These are phyloP conservation scores for Artemia franciscana DNA, from an alignment of 1,140 invertebrate genomes.

Conservation along the genomic window DNA sequence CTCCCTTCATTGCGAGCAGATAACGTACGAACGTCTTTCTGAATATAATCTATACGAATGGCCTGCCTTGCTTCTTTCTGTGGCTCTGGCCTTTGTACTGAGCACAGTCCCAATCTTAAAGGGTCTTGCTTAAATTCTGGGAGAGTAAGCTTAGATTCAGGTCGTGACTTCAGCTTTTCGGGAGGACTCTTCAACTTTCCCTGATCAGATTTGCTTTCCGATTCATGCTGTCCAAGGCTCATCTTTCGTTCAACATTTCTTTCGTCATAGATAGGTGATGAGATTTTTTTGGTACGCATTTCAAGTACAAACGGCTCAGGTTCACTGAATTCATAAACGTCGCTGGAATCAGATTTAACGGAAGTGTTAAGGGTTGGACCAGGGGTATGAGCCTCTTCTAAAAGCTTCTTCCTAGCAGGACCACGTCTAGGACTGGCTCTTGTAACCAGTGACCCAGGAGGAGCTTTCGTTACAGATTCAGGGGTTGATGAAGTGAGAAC, in stretches of 20 bases:
- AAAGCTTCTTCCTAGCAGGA: neutral
- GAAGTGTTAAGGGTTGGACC: neutral
- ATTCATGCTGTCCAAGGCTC: constrained; percentile 11
- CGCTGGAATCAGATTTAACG: constrained; percentile 21
- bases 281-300: constrained; percentile 24
- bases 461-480: neutral
- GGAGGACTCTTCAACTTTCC: neutral
- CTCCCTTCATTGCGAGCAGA: no score
- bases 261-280: neutral
- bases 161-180: constrained; percentile 2
- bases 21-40: no score
- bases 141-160: neutral
- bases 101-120: neutral
- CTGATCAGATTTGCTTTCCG: constrained; percentile 4
- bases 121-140: neutral
- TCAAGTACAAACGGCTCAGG: constrained; percentile 62
- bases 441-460: neutral
- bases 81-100: neutral
- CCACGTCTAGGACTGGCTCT: neutral
- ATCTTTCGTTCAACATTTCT: constrained; percentile 7
- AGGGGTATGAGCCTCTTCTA: neutral
- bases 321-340: constrained; percentile 71
- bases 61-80: neutral
- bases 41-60: neutral
- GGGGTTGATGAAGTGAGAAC: neutral